Percentiles rank a stretch among this genome's conserved stretches.
Conservation (phyloP, 2,888 invertebrate species). For the Andrena dorsata region DNA sequence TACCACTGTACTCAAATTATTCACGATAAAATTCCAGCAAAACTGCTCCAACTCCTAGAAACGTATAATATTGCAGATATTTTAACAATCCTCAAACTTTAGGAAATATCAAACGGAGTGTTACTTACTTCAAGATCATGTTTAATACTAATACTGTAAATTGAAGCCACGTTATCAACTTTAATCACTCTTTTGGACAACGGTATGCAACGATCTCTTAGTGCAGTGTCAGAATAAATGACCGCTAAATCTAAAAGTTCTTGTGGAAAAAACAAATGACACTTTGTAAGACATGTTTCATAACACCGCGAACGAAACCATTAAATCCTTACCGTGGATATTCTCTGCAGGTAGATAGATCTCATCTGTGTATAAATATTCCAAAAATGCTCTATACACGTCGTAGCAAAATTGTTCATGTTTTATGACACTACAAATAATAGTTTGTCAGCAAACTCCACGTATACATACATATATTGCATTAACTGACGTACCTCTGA, state of each 20-base stretch:
- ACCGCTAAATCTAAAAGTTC: slow-evolving; percentile 88
- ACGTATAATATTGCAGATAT: not conserved
- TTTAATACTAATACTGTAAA: slow-evolving; percentile 87
- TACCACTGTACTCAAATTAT: slow-evolving; percentile 88
- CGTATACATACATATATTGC: too few species aligned
- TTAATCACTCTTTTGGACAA: slow-evolving; percentile 87
- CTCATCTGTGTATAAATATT: slow-evolving; percentile 88
- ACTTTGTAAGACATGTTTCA: not conserved
- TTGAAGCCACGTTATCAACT: slow-evolving; percentile 87
- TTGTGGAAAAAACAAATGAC: slow-evolving; percentile 55
- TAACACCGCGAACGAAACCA: not conserved
- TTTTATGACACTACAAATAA: slow-evolving; percentile 81
- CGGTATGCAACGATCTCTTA: slow-evolving; percentile 87
- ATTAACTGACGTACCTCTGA: too few species aligned
- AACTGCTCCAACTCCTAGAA: slow-evolving; percentile 87
- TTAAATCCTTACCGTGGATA: slow-evolving; percentile 86
- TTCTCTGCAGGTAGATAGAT: slow-evolving; percentile 86
- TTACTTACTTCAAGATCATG: slow-evolving; percentile 85
- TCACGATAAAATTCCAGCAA: slow-evolving; percentile 88
- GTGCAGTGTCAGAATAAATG: slow-evolving; percentile 87
- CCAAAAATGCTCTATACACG: slow-evolving; percentile 87
- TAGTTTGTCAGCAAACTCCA: slow-evolving; percentile 1
- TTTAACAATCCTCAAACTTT: not conserved
- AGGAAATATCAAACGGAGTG: not conserved
- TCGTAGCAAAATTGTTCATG: slow-evolving; percentile 85